Base-by-base conservation (phyloP, 2,888 invertebrate genomes). In the Mesorhabditis belari region DNA sequence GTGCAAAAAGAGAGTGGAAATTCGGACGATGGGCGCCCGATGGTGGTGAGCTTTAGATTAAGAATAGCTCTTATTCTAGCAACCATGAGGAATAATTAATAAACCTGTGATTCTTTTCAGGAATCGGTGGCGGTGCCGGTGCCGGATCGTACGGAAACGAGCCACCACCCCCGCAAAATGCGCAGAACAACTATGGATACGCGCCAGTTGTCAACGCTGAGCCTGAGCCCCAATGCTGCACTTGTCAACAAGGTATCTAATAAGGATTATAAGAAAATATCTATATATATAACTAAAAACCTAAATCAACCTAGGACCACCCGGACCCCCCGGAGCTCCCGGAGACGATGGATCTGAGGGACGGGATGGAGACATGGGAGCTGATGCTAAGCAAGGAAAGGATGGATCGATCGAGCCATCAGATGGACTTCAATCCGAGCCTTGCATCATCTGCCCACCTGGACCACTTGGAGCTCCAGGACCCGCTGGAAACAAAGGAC, bases 361-460 rank as follows among this genome's bases (percentile, higher is more conserved):
- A 59, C 60, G 65, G 21, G 72, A 70, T 35, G 74, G 74, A 59
- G 58, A 62, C 19, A 63, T 62, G 54, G 78, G 78, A 62, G 52
- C 55, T 21, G 67, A 76, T 57, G 77, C 74, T 25, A 61, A 49
- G 17, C 44, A 49, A 29, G 74, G 73, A 44, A 58, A 67, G 60
- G 69, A 73, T 58, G 76, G 76, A 44, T 67, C 65, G 29, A 61
- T 69, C 49, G 72, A 65, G 19, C 63, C 67, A 49, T 65, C 68
- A 12, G 65, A 65, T n/a, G 69, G 69, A 51, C 58, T 69, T 26
- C 61, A 61, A 52, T 56, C 63, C 58, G 77, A 77, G 63, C 77
- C 77, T 23, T 77, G 77, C 56, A 59, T 75, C 57, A 35, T 80
- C 69, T 80, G 80, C 69, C 79, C 79, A 57, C 68, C 74, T 58